Evolutionary conservation across 2,113 vertebrate species (phyloP), one percentile per base, ranked within the genome.

Genomic region (Phalacrocorax carbo): DNA sequence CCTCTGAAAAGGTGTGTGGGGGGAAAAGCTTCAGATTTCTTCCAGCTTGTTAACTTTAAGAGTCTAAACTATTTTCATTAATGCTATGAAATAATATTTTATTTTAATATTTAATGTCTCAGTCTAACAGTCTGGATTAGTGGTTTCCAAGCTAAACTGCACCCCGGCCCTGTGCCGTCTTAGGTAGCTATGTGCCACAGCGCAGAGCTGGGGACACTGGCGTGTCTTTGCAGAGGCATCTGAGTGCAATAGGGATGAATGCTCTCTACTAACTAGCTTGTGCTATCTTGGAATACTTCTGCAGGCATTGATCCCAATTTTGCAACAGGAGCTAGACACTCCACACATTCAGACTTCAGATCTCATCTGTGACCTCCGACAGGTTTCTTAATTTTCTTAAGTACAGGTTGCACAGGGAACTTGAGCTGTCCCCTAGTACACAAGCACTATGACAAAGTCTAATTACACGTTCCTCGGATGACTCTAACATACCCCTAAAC

Each of bases 201-300:
- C 0, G 0, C 27, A 62, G 40, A 77, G 60, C 15, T 7, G 34
- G 29, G 30, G 61, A 83, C 60, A n/a, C 42, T 0, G 0, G 38
- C 25, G 11, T 8, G 11, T 26, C 40, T 52, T 5, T 30, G 52
- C 52, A 68, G 52, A 81, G 49, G 64, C 29, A 13, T 4, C 1
- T 2, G 3, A 64, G 22, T 13, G 20, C 26, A 61, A 25, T 0
- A 55, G 15, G 10, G 66, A 60, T 30, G 51, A 17, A 64, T 18
- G 44, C 5, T 73, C 55, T 62, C 72, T 58, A 58, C 10, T 14
- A 83, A 21, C 32, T 7, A 40, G 42, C 30, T 82, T 49, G 32
- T 3, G 1, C 22, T 18, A 52, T 18, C 86, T 44, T 55, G 52
- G 64, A 81, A 73, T 49, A 58, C 36, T 62, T 58, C 15, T 25